Evolutionary conservation across 2,797 vertebrate genomes (phyloP).

Genomic region (Thamnophis elegans): DNA sequence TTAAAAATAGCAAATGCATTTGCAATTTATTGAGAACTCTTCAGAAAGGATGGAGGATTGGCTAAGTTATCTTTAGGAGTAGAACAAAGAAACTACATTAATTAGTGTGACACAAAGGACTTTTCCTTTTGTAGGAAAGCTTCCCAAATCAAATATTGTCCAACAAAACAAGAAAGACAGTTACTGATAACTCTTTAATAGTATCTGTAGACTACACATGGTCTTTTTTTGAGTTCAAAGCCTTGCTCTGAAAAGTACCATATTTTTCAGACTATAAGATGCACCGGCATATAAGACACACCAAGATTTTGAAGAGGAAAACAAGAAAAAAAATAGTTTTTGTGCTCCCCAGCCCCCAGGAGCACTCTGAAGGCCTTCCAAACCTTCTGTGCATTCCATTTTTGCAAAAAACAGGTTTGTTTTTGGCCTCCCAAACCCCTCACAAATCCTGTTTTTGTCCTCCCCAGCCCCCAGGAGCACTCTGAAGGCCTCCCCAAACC

Average conservation of each 20-base stretch:
- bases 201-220: background rate
- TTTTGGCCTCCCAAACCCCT: no score
- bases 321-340: no score
- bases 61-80: background rate
- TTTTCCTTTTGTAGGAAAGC: background rate
- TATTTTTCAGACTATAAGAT: no score
- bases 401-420: no score
- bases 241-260: background rate
- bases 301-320: no score
- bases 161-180: background rate
- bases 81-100: background rate
- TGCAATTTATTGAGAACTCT: background rate
- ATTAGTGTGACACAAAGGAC: background rate
- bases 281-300: no score
- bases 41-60: background rate
- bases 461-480: no score
- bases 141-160: background rate
- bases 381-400: no score
- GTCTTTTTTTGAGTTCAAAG: background rate
- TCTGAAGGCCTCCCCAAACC: no score
- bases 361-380: no score
- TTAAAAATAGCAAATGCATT: background rate
- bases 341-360: no score
- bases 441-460: no score
- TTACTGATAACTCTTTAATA: background rate